Base-by-base conservation (phyloP, 1,140 invertebrate genomes). In the Zophobas morio region DNA sequence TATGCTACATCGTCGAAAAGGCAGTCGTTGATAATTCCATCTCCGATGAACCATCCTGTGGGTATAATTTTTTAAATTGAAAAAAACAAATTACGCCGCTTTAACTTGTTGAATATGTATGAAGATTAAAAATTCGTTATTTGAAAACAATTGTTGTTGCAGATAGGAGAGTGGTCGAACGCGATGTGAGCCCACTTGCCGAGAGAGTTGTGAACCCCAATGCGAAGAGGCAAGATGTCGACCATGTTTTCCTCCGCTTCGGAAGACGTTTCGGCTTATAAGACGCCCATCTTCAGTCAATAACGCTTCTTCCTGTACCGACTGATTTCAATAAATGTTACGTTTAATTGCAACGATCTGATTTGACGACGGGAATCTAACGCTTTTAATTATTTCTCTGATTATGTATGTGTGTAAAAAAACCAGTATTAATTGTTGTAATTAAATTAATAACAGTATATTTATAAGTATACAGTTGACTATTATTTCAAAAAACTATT, bases 241-340 rank as follows among this genome's bases (percentile, higher is more conserved):
- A 94, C 76, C 94, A 95, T 86, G 93, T 94, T 63, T 95, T 95
- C 86, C 89, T 95, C 57, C 91, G 93, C 82, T 95, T 95, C 84
- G 94, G 94, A 47, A 90, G 92, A 84, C 89, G 92, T 83, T 88
- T 89, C 84, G 90, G 90, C 74, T 73, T 78, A 70, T 82, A 81
- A 74, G 60, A 75, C 32, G 57, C 42, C 40, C 46, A 63, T 51
- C 70, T 32, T 47, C 47, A 77, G 70, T 56, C 56, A 36, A 39
- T 56, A 60, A 77, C 35, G 63, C 72, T 73, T 53, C 20, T 73
- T 60, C 66, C 35, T 66, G 5, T 60, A 73, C 32, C 56, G 47
- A 53, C 57, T 49, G 36, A 34, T 78, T 72, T 47, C 33, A 63
- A 76, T 51, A 73, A 66, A 66, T 66, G 39, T 66, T 66, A 42